Percentiles rank a stretch among this genome's conserved stretches.
phyloP scores from a whole-genome alignment of 2,797 vertebrate species.

The Onychomys torridus region DNA sequence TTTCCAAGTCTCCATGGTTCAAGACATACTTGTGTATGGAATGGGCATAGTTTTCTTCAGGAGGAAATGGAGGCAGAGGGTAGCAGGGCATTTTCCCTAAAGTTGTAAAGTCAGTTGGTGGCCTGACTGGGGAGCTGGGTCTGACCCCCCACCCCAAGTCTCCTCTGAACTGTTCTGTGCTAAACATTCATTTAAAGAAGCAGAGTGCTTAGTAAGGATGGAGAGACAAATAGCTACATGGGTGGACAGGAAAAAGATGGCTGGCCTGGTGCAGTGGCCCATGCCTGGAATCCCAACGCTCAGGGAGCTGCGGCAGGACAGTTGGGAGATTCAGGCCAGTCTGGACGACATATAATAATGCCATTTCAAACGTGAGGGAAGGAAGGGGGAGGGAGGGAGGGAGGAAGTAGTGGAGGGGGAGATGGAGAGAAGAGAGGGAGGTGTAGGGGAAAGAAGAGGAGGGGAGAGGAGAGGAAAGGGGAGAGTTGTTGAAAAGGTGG shows the following conservation, averaged over 20 bases:
- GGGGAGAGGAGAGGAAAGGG: not conserved
- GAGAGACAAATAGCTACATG: not conserved
- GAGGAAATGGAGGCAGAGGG: not conserved
- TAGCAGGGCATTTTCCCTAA: not conserved
- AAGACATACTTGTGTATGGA: not conserved
- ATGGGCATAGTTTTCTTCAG: not conserved
- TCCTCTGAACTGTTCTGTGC: not conserved
- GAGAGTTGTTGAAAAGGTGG: not conserved
- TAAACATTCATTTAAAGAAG: not conserved
- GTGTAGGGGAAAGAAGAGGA: too few relatives aligned
- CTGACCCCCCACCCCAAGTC: not conserved
- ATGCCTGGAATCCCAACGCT: not conserved
- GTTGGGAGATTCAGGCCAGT: not conserved
- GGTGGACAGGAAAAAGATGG: not conserved
- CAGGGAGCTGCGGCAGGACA: not conserved
- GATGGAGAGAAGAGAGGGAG: not conserved
- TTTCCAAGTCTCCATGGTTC: not conserved
- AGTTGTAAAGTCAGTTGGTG: not conserved
- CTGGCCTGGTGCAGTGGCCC: not conserved
- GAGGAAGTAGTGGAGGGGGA: not conserved
- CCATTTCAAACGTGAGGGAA: not conserved
- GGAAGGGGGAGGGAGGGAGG: too few relatives aligned
- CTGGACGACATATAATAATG: not conserved
- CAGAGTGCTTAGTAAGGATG: not conserved
- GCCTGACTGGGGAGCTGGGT: not conserved